phyloP scores from a whole-genome alignment of 2,888 invertebrate species.

The Volucella inanis region DNA sequence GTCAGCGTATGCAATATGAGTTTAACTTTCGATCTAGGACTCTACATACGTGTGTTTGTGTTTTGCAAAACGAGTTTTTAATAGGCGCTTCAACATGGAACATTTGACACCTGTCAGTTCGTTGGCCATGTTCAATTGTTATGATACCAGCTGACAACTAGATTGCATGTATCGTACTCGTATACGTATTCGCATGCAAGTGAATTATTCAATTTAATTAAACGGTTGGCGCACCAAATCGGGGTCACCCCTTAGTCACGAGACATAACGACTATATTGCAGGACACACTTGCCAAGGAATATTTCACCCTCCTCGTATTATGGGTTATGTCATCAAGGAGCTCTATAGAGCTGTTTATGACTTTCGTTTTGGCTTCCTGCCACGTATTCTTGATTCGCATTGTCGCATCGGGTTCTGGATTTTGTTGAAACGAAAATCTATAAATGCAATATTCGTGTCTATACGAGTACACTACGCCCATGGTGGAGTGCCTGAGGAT shows the following conservation, averaged over 20 bases:
- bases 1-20: no score
- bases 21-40: no score
- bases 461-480: conserved; percentile 23
- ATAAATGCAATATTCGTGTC: conserved; percentile 36
- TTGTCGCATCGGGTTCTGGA: conserved; percentile 7
- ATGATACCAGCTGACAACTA: conserved; percentile 23
- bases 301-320: conserved; percentile 25
- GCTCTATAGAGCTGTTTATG: conserved; percentile 69
- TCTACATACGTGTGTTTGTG: neutral
- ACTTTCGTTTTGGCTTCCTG: conserved; percentile 61
- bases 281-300: conserved; percentile 12
- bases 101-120: conserved; percentile 65
- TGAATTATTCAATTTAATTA: conserved; percentile 72
- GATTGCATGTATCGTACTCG: conserved; percentile 39
- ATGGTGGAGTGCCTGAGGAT: neutral
- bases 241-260: conserved; percentile 58
- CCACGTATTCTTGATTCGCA: conserved; percentile 29
- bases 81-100: conserved; percentile 34
- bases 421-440: conserved; percentile 8
- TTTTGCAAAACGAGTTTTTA: conserved; percentile 23
- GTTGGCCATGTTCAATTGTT: conserved; percentile 13
- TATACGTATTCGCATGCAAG: conserved; percentile 19
- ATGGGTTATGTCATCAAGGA: conserved; percentile 51
- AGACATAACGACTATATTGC: conserved; percentile 42
- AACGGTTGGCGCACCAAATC: conserved; percentile 46